Evolutionary conservation across 2,797 vertebrate species (phyloP).

Genomic region (Pangasius djambal): DNA sequence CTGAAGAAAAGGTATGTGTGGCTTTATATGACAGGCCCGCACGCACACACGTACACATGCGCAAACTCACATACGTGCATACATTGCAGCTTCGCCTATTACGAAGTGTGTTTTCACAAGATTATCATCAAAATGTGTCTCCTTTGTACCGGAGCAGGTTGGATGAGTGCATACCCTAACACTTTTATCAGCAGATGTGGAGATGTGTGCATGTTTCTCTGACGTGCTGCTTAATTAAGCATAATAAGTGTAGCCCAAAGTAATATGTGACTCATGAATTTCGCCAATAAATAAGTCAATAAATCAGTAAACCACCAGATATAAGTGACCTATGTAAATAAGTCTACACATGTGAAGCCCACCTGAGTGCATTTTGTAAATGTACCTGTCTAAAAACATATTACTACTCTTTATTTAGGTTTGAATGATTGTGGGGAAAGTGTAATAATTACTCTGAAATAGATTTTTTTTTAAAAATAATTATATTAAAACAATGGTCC

Average conservation of each 20-base stretch:
- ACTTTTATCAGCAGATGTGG: constrained; percentile 19
- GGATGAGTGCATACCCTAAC: constrained; percentile 7
- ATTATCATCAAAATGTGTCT: constrained; percentile 3
- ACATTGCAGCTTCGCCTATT: background rate
- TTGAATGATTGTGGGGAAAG: background rate
- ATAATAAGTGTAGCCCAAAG: background rate
- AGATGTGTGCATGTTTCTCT: background rate
- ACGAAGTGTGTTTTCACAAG: background rate
- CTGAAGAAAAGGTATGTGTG: background rate
- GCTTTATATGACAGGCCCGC: constrained; percentile 31
- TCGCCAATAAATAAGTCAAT: too few relatives aligned
- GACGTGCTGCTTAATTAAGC: background rate
- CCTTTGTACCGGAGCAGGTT: constrained; percentile 9
- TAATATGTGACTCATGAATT: background rate
- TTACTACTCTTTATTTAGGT: background rate
- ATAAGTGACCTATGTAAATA: background rate
- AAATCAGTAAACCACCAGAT: background rate
- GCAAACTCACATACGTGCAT: background rate
- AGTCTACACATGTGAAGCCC: background rate
- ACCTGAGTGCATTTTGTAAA: background rate
- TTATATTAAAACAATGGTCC: background rate
- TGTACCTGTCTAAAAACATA: too few relatives aligned
- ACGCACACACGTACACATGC: background rate
- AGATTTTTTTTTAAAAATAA: background rate
- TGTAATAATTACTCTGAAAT: background rate